A percentile compares a stretch with the other conserved stretches of the same genome.
Conservation (phyloP, 2,888 invertebrate genomes). For the Reticulitermes lucifugus region DNA sequence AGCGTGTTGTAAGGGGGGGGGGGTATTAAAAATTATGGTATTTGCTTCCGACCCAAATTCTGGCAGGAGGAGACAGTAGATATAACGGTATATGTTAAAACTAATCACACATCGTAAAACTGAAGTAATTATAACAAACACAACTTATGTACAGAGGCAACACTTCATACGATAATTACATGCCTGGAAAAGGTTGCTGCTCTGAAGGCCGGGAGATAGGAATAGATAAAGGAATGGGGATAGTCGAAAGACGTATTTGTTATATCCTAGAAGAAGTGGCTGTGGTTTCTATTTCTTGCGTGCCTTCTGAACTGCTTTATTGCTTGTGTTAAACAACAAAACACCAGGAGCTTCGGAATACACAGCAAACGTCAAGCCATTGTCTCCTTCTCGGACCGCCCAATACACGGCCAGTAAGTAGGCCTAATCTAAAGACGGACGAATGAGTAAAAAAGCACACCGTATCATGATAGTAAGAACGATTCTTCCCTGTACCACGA, state of each 20-base stretch:
- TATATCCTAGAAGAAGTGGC: not conserved
- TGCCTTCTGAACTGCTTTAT: slow-evolving; percentile 8
- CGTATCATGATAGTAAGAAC: not conserved
- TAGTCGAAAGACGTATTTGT: no score
- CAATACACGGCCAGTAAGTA: slow-evolving; percentile 14
- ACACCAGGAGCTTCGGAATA: not conserved
- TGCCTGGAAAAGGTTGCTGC: no score
- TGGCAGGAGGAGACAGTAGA: not conserved
- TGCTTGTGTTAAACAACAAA: slow-evolving; percentile 3
- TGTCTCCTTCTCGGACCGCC: not conserved
- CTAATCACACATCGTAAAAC: no score
- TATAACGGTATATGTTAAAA: not conserved
- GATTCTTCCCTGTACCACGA: not conserved
- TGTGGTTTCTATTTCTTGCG: not conserved
- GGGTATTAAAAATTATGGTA: not conserved
- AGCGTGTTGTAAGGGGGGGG: not conserved
- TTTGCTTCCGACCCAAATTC: not conserved
- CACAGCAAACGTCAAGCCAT: slow-evolving; percentile 25
- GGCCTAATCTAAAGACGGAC: not conserved
- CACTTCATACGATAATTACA: no score
- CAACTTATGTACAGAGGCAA: no score
- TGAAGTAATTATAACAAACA: no score
- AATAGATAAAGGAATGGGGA: not conserved
- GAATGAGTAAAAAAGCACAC: not conserved
- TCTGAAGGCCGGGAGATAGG: not conserved